Base-by-base conservation (phyloP, 53 echinoderm and acorn worm species). In the Stichopus horrens region DNA sequence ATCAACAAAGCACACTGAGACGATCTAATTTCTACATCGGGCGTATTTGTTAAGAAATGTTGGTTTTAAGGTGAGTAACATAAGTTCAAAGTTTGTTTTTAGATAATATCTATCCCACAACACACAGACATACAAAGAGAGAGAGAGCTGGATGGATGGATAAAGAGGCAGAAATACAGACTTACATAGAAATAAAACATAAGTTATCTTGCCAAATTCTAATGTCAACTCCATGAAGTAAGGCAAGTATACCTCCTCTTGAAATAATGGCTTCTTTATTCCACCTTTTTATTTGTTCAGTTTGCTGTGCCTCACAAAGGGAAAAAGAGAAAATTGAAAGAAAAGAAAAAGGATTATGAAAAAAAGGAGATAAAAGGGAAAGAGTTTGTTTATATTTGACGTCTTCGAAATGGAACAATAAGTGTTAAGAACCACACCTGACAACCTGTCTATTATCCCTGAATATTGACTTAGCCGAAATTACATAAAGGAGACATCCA, bases 51-150 rank as follows among this genome's bases (percentile, higher is more conserved):
- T 57, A 58, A 58, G 37, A 21, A 10, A 8, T 81, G 57, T 81
- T 81, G 81, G 53, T 81, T 37, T 81, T 81, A 81, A 81, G 81
- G 81, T 81, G 53, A 54, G 20, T n/a, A 79, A 55, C 18, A 54
- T 55, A 79, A 81, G 57, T 81, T 81, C 13, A 81, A 81, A 56
- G 81, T 57, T 81, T 81, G 81, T 57, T 55, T 81, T 81, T 18
- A 56, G 79, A 81, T 81, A 56, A 57, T 81, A 81, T 81, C 81
- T 71, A 71, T 20, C 71, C 37, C 37, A 37, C 37, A 37, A 37
- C 37, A 37, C 37, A 37, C 37, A 37, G 37, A 37, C 37, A 37
- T n/a, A n/a, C n/a, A n/a, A n/a, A n/a, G 37, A 37, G 37, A 37
- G 37, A 37, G 37, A 2, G 37, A 37, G 37, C 0, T 37, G 37